Evolutionary conservation across 2,113 vertebrate species (phyloP), one percentile per base, ranked within the genome.

Genomic region (Melanocharis versteri): DNA sequence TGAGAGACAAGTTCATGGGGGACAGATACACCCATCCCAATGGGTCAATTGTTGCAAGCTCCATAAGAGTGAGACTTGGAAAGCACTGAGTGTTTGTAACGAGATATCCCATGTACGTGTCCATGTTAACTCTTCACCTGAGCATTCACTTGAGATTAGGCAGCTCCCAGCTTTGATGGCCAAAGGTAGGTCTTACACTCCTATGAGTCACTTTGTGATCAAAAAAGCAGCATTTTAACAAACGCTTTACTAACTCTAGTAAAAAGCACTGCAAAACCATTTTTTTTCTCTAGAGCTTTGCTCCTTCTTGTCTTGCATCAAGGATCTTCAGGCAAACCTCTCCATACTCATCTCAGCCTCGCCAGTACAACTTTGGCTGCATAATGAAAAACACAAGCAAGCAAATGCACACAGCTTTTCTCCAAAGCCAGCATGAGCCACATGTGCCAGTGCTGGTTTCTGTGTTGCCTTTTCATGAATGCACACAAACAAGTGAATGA

Each of bases 1-100:
- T 57, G 44, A 92, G 66, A 47, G 26, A 35, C 17, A 87, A 69
- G 24, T 39, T 44, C 4, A 6, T 11, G 17, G 13, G 35, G 7
- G 7, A 31, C 0, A 0, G 28, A 68, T 33, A 18, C 39, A 69
- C 15, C 11, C 24, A 28, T 44, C 23, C 16, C n/a, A 6, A 35
- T 21, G 35, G 13, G 31, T 84, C 77, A 82, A 0, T 62, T 56
- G 18, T 71, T 81, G 62, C 56, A 65, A 65, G 31, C 66, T 53
- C 23, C 7, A 3, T 10, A 48, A 22, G 18, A 50, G 7, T 0
- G 4, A 82, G 19, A 40, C 23, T 65, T 51, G 47, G 17, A 44
- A 75, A 79, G 23, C 24, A 39, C 22, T 28, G 56, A 35, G 24
- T 54, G 37, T 33, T 56, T 53, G 31, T 48, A 45, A 35, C 1